These are phyloP conservation scores for Tigriopus californicus DNA, from an alignment of 2,888 invertebrate genomes.

Conservation along the genomic window DNA sequence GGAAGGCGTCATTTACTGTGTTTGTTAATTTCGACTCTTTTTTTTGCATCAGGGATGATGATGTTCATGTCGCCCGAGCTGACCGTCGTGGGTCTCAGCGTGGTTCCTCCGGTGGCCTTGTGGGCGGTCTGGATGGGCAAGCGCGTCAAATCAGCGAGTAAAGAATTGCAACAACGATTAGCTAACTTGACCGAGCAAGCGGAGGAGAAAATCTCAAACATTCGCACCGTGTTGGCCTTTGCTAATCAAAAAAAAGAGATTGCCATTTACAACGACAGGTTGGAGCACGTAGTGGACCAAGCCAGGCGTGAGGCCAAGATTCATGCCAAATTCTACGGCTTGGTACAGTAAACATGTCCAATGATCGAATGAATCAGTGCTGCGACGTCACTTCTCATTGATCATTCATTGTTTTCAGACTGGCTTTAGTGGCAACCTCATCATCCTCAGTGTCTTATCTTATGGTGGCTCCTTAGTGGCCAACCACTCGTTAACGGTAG, in stretches of 20 bases:
- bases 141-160: constrained; percentile 64
- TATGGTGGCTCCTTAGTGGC: constrained; percentile 77
- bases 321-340: constrained; percentile 71
- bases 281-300: constrained; percentile 49
- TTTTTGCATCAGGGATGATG: constrained; percentile 29
- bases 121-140: constrained; percentile 63
- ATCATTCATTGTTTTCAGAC: constrained; percentile 31
- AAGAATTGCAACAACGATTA: constrained; percentile 37
- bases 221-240: constrained; percentile 81
- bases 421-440: constrained; percentile 69
- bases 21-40: too few relatives aligned
- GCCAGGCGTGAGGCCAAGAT: constrained; percentile 74
- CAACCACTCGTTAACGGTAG: constrained; percentile 36
- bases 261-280: constrained; percentile 41
- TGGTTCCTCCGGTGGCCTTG: constrained; percentile 75
- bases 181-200: constrained; percentile 48
- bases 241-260: constrained; percentile 65
- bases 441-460: constrained; percentile 75
- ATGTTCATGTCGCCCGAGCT: constrained; percentile 77
- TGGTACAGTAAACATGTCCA: too few relatives aligned
- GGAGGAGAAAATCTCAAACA: constrained; percentile 75
- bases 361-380: constrained; percentile 31
- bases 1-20: neutral
- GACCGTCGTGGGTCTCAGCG: constrained; percentile 55
- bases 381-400: neutral